Conservation (phyloP, 2,888 invertebrate species). For the Yponomeuta evonymella region DNA sequence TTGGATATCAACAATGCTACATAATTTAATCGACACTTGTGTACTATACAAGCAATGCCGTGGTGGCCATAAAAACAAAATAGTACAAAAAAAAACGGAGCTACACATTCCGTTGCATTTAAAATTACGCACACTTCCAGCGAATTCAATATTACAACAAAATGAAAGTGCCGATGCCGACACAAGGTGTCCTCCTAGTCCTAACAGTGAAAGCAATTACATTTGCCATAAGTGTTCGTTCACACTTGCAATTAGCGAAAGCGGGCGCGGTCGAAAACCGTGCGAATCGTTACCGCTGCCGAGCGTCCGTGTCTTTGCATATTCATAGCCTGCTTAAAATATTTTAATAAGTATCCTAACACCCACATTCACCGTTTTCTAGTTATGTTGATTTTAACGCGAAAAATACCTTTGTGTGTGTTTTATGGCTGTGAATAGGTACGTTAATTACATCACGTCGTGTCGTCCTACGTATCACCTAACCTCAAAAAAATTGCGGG, state of each 20-base stretch:
- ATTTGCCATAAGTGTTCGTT: conserved; percentile 71
- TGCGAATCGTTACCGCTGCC: conserved; percentile 71
- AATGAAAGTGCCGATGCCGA: background rate
- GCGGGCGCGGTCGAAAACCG: conserved; percentile 69
- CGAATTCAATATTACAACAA: conserved; percentile 18
- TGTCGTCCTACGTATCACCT: background rate
- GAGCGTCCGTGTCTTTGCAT: conserved; percentile 71
- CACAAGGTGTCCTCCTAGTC: conserved; percentile 44
- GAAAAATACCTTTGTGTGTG: conserved; percentile 33
- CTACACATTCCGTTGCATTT: background rate
- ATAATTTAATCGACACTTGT: too few relatives aligned
- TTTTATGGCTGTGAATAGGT: conserved; percentile 6
- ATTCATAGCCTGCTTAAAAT: conserved; percentile 76
- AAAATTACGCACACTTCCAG: background rate
- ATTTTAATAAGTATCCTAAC: conserved; percentile 69
- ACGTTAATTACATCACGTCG: background rate
- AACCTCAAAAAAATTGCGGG: background rate
- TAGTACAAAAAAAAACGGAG: background rate
- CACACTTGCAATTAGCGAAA: conserved; percentile 70
- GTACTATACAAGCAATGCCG: too few relatives aligned
- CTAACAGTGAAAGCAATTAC: conserved; percentile 69
- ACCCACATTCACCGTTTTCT: conserved; percentile 55
- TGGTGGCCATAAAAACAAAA: background rate
- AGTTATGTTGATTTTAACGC: conserved; percentile 60
- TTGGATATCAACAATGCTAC: too few relatives aligned